Conservation (phyloP, 2,797 vertebrate genomes). For the Lepus oiostolus region DNA sequence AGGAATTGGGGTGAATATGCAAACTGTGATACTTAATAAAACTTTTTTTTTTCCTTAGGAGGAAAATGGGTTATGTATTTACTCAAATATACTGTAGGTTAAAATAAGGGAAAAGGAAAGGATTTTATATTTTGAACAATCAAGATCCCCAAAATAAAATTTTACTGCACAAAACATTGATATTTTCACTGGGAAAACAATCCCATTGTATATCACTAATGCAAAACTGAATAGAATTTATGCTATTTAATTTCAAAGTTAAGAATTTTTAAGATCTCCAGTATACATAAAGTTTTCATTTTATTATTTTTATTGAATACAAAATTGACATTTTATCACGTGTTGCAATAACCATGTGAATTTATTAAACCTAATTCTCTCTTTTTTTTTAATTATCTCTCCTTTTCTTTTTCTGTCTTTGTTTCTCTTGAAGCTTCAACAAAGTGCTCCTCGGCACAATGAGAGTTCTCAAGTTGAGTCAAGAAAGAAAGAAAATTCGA, state of each 20-base stretch:
- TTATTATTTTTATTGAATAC: not conserved
- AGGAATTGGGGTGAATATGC: not conserved
- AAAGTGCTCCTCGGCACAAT: conserved; percentile 76
- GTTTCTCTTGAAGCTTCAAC: conserved; percentile 41
- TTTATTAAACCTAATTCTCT: not conserved
- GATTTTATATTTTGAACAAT: not conserved
- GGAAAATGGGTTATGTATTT: not conserved
- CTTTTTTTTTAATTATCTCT: not conserved
- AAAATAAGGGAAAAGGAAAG: not conserved
- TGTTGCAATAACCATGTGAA: not conserved
- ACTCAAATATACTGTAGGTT: not conserved
- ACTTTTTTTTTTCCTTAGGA: not conserved
- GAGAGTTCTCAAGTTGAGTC: conserved; percentile 68
- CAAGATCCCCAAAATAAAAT: not conserved
- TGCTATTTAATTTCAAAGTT: conserved; percentile 24
- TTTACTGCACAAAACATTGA: not conserved
- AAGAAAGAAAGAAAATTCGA: conserved; percentile 82
- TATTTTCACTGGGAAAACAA: not conserved
- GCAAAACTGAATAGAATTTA: not conserved
- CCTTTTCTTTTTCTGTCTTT: not conserved
- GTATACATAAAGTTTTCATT: not conserved
- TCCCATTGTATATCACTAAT: not conserved
- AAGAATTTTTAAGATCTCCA: not conserved
- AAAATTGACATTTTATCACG: not conserved
- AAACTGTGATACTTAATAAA: not conserved